phyloP scores from a whole-genome alignment of 2,888 invertebrate genomes.

The Amblyjoppa fuscipennis region DNA sequence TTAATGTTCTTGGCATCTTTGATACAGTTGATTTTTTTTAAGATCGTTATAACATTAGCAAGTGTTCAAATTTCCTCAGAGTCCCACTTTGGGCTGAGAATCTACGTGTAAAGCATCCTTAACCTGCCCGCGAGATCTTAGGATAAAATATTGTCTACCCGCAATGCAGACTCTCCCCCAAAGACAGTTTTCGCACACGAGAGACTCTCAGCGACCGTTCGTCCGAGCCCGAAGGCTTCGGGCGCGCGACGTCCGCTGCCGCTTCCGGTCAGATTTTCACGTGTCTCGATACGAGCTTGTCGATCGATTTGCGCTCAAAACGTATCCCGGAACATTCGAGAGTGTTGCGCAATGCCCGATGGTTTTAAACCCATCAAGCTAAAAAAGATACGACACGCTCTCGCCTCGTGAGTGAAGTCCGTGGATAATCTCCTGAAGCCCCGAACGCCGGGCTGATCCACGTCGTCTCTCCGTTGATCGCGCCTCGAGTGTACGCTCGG shows the following conservation, averaged over 20 bases:
- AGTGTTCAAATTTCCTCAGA: too few relatives aligned
- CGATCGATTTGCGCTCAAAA: background rate
- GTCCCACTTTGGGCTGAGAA: too few relatives aligned
- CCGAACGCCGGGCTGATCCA: background rate
- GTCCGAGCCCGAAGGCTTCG: background rate
- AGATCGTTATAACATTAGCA: too few relatives aligned
- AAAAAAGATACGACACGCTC: background rate
- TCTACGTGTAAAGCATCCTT: too few relatives aligned
- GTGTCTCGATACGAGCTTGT: too few relatives aligned
- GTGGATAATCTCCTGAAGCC: background rate
- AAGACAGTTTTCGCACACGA: background rate
- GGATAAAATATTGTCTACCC: conserved; percentile 4
- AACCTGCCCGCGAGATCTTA: background rate
- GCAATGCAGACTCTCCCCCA: background rate
- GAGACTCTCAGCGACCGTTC: background rate
- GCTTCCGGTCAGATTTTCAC: background rate
- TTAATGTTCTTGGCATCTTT: too few relatives aligned
- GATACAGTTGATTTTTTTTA: too few relatives aligned
- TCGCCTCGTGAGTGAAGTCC: background rate
- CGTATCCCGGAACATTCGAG: background rate
- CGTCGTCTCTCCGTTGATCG: background rate
- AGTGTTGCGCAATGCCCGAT: background rate
- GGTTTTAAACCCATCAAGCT: background rate
- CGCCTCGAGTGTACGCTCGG: background rate
- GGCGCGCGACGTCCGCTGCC: background rate